These are phyloP conservation scores for Neodon shergylaensis DNA, from an alignment of 2,113 vertebrate species.

Conservation along the genomic window DNA sequence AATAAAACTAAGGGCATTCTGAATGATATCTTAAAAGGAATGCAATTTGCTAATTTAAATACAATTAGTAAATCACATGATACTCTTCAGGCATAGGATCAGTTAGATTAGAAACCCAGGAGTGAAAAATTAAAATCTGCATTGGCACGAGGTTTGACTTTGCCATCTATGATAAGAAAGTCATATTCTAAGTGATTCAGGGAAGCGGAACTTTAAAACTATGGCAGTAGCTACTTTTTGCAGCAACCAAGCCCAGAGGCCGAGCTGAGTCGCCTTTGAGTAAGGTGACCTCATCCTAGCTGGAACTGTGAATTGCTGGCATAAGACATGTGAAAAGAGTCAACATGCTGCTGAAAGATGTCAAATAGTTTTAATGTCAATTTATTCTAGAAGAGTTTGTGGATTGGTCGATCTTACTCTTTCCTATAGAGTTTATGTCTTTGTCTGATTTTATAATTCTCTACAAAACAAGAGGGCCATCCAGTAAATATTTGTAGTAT, in stretches of 20 bases:
- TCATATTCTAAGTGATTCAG: not conserved
- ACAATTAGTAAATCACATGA: not conserved
- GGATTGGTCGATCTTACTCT: slow-evolving; percentile 91
- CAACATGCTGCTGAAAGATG: slow-evolving; percentile 93
- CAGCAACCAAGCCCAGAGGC: not conserved
- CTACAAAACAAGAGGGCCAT: slow-evolving; percentile 92
- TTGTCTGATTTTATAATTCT: slow-evolving; percentile 43
- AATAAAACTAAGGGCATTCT: not conserved
- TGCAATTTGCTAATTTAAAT: not conserved
- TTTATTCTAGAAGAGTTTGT: slow-evolving; percentile 91
- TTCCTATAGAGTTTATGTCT: slow-evolving; percentile 88
- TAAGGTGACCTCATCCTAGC: not conserved
- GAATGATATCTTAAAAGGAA: not conserved
- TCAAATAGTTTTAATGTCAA: slow-evolving; percentile 88
- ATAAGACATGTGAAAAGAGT: slow-evolving; percentile 86
- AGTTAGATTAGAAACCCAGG: slow-evolving; percentile 58
- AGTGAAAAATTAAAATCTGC: slow-evolving; percentile 67
- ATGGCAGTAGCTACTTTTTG: not conserved
- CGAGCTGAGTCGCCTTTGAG: not conserved
- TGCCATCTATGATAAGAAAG: not conserved
- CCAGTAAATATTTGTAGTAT: slow-evolving; percentile 91
- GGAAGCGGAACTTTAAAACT: not conserved
- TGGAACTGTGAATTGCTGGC: not conserved
- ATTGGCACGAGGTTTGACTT: not conserved
- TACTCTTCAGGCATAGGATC: not conserved